Evolutionary conservation across 1,140 invertebrate species (phyloP), one percentile per base, ranked within the genome.

Genomic region (Limonius californicus): DNA sequence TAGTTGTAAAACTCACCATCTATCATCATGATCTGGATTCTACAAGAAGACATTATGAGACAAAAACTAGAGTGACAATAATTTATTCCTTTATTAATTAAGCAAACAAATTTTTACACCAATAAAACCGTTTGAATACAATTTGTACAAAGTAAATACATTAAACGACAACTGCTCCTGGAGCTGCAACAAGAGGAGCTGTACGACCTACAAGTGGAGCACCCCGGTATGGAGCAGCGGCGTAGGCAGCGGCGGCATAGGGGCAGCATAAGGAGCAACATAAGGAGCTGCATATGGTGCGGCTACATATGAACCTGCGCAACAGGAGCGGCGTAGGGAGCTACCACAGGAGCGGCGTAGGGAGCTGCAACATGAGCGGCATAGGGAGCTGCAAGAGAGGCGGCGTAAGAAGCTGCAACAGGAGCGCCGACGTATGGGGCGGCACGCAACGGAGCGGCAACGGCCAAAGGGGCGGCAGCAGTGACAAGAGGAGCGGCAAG

Each of bases 401-500:
- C 53, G 16, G 66, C 62, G 20, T 61, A 62, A 2, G 65, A 57
- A 15, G 63, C 42, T 8, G 62, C 30, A 59, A 64, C 63, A 16
- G 57, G 6, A 1, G 68, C 39, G 6, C 54, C 27, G 61, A 68
- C 55, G 64, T 57, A 45, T 61, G 75, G 19, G 63, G 72, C 70
- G 15, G 68, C 66, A 3, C 68, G 66, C 0, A 69, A 20, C 7
- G 70, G 54, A 7, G 74, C 67, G 0, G 74, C 72, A 8, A 73
- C 68, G 12, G 75, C 74, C 7, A 76, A 73, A 2, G 78, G 18
- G 0, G 78, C 72, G 1, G 81, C 77, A 1, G 81, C 77, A 57
- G 77, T 75, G 1, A 77, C 76, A 0, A 73, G 61, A 0, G 77
- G 74, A 7, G 81, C 57, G 6, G 81, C 82, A 1, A 81, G 67